These are phyloP conservation scores for Pampus argenteus DNA, from an alignment of 2,797 vertebrate genomes.

Conservation along the genomic window DNA sequence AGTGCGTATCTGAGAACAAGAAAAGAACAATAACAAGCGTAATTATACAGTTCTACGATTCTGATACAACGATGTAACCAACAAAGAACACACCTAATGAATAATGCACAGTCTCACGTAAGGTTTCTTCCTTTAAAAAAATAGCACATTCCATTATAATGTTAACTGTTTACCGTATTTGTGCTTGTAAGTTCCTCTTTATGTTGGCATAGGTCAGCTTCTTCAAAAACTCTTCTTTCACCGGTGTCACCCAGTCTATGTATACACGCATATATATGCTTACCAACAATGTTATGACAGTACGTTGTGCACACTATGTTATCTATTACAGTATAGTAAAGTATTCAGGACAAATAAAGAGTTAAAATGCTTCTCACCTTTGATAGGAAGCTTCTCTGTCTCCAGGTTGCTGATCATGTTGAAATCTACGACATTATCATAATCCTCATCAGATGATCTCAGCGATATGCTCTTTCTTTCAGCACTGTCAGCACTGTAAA, in stretches of 20 bases:
- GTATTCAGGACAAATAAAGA: neutral
- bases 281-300: neutral
- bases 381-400: conserved; percentile 50
- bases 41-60: neutral
- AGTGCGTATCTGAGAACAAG: conserved; percentile 71
- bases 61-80: neutral
- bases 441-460: conserved; percentile 32
- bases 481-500: conserved; percentile 58
- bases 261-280: conserved; percentile 18
- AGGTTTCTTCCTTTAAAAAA: neutral
- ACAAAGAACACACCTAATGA: neutral
- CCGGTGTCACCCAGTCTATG: conserved; percentile 82
- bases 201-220: conserved; percentile 85
- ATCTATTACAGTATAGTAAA: neutral
- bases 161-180: conserved; percentile 75
- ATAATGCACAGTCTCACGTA: neutral
- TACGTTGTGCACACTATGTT: neutral
- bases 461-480: conserved; percentile 36
- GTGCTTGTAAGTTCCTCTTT: conserved; percentile 85
- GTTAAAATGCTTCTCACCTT: conserved; percentile 68
- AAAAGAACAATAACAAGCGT: conserved; percentile 15
- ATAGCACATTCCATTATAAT: neutral
- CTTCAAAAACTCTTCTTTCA: conserved; percentile 85
- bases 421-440: conserved; percentile 36
- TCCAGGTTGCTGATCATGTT: conserved; percentile 3